Evolutionary conservation across 2,888 invertebrate species (phyloP), one percentile per base, ranked within the genome.

Genomic region (Phyto melanocephala): DNA sequence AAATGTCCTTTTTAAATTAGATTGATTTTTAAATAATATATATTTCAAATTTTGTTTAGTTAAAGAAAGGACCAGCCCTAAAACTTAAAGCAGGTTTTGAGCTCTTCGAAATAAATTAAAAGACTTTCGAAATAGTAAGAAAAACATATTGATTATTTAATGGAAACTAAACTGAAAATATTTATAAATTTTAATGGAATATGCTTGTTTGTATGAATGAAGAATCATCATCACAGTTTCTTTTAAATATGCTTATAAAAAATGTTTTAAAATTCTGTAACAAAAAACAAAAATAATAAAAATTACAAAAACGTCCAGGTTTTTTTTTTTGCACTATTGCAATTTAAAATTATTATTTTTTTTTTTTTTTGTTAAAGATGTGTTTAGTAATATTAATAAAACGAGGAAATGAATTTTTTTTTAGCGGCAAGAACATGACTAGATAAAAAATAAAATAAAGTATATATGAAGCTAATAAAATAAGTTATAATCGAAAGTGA

Each of bases 381-480:
- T 50, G 24, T 28, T 28, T 6, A 68, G 1, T 42, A 58, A 33
- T 22, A 60, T 54, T 50, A 63, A 40, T n/a, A n/a, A n/a, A n/a
- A n/a, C n/a, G 37, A 40, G 20, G 67, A 54, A 67, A 63, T 75
- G 62, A 20, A 11, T n/a, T 67, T 22, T 72, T 62, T 67, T 11
- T 42, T 75, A 60, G 81, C 80, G 89, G 89, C 88, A 89, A 89
- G 88, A 89, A 87, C 85, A 88, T 89, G 88, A 89, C 88, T 89
- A 89, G 88, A 89, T 67, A 78, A 62, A 62, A 81, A 75, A 42
- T 13, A 35, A 62, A 3, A 28, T 24, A 47, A 56, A 56, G 40
- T 68, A 17, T 22, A 6, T 28, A 28, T 28, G 6, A 28, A 52
- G 7, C 8, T 45, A 71, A 71, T 22, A 24, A 35, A 47, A 71